phyloP scores from a whole-genome alignment of 2,113 vertebrate genomes.

The Dipodomys spectabilis region DNA sequence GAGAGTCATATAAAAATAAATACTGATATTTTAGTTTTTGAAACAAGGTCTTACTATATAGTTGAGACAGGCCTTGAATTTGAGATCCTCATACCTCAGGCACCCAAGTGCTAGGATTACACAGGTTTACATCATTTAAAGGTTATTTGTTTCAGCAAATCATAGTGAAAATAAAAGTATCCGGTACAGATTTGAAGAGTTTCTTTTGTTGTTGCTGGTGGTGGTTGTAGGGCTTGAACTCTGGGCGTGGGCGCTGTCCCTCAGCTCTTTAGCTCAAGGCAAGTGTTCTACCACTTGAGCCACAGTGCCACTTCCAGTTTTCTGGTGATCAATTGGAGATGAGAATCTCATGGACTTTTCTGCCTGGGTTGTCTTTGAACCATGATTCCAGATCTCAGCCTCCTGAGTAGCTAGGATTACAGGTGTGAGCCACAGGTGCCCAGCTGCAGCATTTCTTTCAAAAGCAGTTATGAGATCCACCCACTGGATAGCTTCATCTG shows the following conservation, averaged over 20 bases:
- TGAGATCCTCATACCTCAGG: background rate
- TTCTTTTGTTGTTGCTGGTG: background rate
- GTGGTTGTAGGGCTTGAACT: too few relatives aligned
- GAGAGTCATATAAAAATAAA: background rate
- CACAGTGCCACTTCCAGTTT: too few relatives aligned
- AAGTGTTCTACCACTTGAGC: too few relatives aligned
- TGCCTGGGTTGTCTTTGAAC: too few relatives aligned
- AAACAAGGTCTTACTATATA: background rate
- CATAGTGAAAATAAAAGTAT: conserved; percentile 31
- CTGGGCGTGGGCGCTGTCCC: too few relatives aligned
- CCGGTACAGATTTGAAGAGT: background rate
- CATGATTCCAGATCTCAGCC: too few relatives aligned
- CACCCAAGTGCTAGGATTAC: background rate
- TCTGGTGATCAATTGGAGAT: too few relatives aligned
- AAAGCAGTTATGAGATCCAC: background rate
- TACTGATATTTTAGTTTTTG: background rate
- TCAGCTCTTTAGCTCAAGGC: too few relatives aligned
- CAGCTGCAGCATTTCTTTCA: background rate
- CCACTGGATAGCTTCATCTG: background rate
- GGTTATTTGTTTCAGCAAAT: conserved; percentile 35
- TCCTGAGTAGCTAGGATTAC: too few relatives aligned
- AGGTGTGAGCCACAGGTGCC: too few relatives aligned
- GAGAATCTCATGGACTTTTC: too few relatives aligned
- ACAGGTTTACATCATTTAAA: too few relatives aligned
- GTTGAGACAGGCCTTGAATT: background rate